Conservation (phyloP, 2,113 vertebrate species). For the Maccullochella peelii region DNA sequence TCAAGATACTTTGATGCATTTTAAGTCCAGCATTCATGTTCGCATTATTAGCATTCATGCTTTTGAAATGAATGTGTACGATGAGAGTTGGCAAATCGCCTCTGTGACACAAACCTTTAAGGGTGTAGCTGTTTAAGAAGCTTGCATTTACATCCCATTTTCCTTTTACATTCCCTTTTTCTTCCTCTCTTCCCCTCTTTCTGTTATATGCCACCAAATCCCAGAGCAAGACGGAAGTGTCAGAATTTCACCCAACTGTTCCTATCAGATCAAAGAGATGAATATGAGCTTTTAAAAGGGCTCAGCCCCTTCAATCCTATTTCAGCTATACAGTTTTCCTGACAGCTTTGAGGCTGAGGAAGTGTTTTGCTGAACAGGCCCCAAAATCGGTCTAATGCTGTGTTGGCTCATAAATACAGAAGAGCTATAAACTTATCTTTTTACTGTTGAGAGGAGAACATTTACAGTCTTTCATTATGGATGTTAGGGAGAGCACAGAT, state of each 20-base stretch:
- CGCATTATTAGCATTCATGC: neutral
- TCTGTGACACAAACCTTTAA: neutral
- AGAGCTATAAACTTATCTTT: conserved; percentile 45
- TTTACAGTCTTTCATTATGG: conserved; percentile 59
- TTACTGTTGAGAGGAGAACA: conserved; percentile 54
- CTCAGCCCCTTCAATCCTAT: conserved; percentile 47
- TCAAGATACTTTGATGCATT: neutral
- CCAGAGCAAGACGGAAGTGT: conserved; percentile 25
- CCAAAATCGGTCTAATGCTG: conserved; percentile 48
- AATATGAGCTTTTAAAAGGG: conserved; percentile 59
- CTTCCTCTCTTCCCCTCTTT: conserved; percentile 5
- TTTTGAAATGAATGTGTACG: neutral
- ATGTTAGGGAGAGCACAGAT: conserved; percentile 50
- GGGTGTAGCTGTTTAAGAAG: neutral
- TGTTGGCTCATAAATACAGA: conserved; percentile 51
- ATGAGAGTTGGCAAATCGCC: neutral
- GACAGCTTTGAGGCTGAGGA: conserved; percentile 52
- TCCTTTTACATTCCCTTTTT: too few species aligned
- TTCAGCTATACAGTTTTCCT: conserved; percentile 36
- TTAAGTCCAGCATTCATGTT: neutral
- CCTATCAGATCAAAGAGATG: conserved; percentile 61
- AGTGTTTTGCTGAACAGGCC: conserved; percentile 60
- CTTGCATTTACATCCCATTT: too few species aligned
- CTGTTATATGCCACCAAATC: neutral
- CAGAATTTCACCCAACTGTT: conserved; percentile 41